These are phyloP conservation scores for Glaucopsyche alexis DNA, from an alignment of 2,888 invertebrate genomes.

Conservation along the genomic window DNA sequence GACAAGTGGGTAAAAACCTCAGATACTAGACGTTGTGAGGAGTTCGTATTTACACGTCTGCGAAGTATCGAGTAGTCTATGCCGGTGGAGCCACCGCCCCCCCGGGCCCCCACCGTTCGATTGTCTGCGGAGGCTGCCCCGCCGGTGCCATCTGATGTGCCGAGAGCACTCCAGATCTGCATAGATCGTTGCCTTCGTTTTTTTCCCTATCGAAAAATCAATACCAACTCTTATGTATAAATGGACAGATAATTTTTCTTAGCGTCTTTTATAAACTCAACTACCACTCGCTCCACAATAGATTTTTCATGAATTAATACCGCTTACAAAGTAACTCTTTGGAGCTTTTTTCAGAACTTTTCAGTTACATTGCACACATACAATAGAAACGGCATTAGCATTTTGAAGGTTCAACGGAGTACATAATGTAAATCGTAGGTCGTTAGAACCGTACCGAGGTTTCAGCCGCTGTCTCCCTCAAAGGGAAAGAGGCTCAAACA, in stretches of 20 bases:
- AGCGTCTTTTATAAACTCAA: constrained; percentile 8
- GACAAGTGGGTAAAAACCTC: not conserved
- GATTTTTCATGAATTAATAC: not conserved
- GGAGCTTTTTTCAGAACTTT: not conserved
- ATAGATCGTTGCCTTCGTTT: constrained; percentile 80
- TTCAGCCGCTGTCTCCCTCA: constrained; percentile 70
- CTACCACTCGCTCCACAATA: not conserved
- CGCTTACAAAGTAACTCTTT: not conserved
- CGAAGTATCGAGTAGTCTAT: constrained; percentile 56
- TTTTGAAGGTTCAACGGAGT: constrained; percentile 47
- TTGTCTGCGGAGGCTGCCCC: constrained; percentile 80
- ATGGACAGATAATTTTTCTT: constrained; percentile 57
- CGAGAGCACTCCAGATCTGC: constrained; percentile 81
- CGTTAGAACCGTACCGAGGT: constrained; percentile 71
- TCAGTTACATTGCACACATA: constrained; percentile 1
- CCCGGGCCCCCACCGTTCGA: constrained; percentile 74
- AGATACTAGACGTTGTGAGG: not conserved
- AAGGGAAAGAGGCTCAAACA: constrained; percentile 76
- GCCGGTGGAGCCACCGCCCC: constrained; percentile 63
- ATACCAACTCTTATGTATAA: constrained; percentile 75
- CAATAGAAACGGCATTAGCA: constrained; percentile 27
- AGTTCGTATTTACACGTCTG: constrained; percentile 34
- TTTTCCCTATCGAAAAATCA: constrained; percentile 79
- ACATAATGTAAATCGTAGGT: constrained; percentile 71
- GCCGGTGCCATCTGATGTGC: constrained; percentile 80